These are phyloP conservation scores for Hafferia zeledoni DNA, from an alignment of 2,797 vertebrate genomes.

Conservation along the genomic window DNA sequence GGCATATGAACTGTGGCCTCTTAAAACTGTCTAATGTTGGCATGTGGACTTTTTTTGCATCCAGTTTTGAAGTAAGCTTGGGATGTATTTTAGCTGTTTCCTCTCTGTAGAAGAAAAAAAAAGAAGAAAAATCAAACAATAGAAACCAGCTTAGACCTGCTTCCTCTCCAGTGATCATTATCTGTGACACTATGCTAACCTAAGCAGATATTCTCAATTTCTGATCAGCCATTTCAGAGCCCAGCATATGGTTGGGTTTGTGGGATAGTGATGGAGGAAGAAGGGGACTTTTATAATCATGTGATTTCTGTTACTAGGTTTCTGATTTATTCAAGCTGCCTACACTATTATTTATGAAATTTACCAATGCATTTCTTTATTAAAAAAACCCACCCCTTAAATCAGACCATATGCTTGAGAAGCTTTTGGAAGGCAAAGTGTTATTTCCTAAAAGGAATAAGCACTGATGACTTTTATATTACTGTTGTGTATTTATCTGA, in stretches of 20 bases:
- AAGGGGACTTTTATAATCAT: background rate
- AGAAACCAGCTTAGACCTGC: background rate
- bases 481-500: background rate
- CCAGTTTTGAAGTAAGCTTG: background rate
- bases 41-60: background rate
- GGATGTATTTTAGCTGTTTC: background rate
- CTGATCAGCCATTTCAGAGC: background rate
- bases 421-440: background rate
- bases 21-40: background rate
- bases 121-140: background rate
- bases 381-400: background rate
- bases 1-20: background rate
- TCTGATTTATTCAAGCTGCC: background rate
- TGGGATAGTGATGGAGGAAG: accelerated
- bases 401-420: background rate
- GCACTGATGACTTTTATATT: background rate
- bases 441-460: background rate
- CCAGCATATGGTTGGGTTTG: background rate
- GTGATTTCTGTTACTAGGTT: background rate
- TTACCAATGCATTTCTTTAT: background rate
- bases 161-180: background rate
- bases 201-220: background rate
- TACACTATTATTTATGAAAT: background rate
- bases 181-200: background rate
- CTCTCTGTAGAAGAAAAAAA: background rate